These are phyloP conservation scores for Eriosoma lanigerum DNA, from an alignment of 1,140 invertebrate species.

Conservation along the genomic window DNA sequence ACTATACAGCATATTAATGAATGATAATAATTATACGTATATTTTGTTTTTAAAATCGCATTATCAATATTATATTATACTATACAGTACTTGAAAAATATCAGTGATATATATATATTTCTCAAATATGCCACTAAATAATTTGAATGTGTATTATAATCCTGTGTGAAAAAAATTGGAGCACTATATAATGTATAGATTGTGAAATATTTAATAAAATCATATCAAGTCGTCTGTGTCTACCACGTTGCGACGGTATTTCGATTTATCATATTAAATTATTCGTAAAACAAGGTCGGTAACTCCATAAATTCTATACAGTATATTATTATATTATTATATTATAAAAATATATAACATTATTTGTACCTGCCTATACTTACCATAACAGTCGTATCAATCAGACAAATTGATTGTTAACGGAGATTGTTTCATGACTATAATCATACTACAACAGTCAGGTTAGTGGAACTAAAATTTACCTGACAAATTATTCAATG, in stretches of 20 bases:
- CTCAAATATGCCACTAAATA: background rate
- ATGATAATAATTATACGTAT: too few relatives aligned
- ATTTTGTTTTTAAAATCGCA: too few relatives aligned
- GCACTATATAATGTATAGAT: background rate
- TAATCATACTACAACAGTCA: too few relatives aligned
- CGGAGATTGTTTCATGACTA: slow-evolving; percentile 5
- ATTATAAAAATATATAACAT: too few relatives aligned
- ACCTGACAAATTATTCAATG: slow-evolving; percentile 31
- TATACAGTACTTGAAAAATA: background rate
- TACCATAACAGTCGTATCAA: slow-evolving; percentile 20
- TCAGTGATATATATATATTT: background rate
- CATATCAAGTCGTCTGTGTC: background rate
- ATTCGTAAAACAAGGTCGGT: slow-evolving; percentile 41
- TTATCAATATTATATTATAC: too few relatives aligned
- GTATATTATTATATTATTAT: too few relatives aligned
- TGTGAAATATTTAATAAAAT: slow-evolving; percentile 7
- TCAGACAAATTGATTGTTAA: slow-evolving; percentile 37
- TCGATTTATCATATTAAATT: slow-evolving; percentile 34
- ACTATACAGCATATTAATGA: too few relatives aligned
- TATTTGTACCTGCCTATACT: background rate
- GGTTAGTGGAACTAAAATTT: background rate
- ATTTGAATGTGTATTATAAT: background rate
- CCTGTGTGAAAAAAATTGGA: background rate
- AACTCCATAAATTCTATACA: background rate
- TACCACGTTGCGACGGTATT: background rate